These are phyloP conservation scores for Fulica atra DNA, from an alignment of 2,113 vertebrate genomes.

Conservation along the genomic window DNA sequence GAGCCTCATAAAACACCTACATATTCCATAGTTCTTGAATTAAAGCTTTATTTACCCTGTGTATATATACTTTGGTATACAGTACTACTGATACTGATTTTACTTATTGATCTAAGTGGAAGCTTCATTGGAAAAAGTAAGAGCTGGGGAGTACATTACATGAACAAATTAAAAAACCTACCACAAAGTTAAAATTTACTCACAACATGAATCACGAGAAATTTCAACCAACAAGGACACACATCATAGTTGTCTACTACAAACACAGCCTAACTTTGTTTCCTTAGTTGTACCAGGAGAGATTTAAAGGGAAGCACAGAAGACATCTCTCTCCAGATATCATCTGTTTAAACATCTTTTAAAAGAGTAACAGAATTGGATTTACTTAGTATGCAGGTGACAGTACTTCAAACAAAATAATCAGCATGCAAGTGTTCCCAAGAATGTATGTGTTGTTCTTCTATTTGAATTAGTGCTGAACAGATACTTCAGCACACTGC, in stretches of 20 bases:
- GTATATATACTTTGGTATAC: background rate
- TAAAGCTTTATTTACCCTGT: background rate
- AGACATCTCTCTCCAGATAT: background rate
- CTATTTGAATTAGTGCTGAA: background rate
- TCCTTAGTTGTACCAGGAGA: background rate
- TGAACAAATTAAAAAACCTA: background rate
- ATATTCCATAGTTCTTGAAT: background rate
- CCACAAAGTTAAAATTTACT: background rate
- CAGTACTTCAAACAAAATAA: background rate
- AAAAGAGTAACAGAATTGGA: background rate
- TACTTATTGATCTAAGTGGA: background rate
- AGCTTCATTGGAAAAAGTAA: background rate
- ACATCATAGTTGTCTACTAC: too few relatives aligned
- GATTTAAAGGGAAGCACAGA: background rate
- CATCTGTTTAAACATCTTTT: background rate
- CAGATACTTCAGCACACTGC: background rate
- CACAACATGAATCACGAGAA: background rate
- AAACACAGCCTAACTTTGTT: background rate
- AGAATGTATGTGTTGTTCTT: background rate
- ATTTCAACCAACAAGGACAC: background rate
- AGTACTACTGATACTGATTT: background rate
- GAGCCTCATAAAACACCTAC: background rate
- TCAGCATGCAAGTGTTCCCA: background rate
- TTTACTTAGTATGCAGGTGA: background rate
- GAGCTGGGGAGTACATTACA: background rate